Evolutionary conservation across 2,888 invertebrate species (phyloP).

Genomic region (Empis stercorea): DNA sequence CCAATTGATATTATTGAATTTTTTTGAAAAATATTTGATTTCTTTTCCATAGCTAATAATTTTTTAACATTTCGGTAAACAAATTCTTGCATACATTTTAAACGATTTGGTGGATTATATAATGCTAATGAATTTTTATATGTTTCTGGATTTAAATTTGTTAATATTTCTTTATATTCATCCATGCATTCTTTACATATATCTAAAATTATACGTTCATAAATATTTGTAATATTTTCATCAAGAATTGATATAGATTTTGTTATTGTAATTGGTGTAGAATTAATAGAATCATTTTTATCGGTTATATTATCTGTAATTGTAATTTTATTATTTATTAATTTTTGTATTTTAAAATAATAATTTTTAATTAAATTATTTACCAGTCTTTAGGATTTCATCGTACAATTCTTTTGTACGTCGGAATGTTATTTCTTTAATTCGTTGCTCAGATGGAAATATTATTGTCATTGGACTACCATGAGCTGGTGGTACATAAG

Average conservation of each 20-base stretch:
- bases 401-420: slow-evolving; percentile 26
- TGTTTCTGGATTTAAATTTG: slow-evolving; percentile 31
- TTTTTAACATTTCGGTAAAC: slow-evolving; percentile 40
- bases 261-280: neutral
- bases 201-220: slow-evolving; percentile 47
- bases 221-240: slow-evolving; percentile 36
- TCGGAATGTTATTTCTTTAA: slow-evolving; percentile 26
- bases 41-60: slow-evolving; percentile 43
- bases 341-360: no score
- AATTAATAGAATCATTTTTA: no score
- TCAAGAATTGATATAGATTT: slow-evolving; percentile 19
- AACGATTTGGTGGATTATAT: slow-evolving; percentile 37
- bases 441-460: slow-evolving; percentile 28
- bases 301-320: no score
- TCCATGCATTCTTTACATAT: slow-evolving; percentile 46
- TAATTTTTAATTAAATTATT: slow-evolving; percentile 12
- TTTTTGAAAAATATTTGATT: slow-evolving; percentile 23
- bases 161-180: slow-evolving; percentile 32
- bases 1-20: slow-evolving; percentile 37
- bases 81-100: slow-evolving; percentile 38
- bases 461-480: slow-evolving; percentile 32
- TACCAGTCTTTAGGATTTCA: slow-evolving; percentile 25
- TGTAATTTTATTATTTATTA: no score
- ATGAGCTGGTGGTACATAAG: slow-evolving; percentile 51
- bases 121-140: slow-evolving; percentile 30